Conservation (phyloP, 2,797 vertebrate genomes). For the Chaetodon trifasciatus region DNA sequence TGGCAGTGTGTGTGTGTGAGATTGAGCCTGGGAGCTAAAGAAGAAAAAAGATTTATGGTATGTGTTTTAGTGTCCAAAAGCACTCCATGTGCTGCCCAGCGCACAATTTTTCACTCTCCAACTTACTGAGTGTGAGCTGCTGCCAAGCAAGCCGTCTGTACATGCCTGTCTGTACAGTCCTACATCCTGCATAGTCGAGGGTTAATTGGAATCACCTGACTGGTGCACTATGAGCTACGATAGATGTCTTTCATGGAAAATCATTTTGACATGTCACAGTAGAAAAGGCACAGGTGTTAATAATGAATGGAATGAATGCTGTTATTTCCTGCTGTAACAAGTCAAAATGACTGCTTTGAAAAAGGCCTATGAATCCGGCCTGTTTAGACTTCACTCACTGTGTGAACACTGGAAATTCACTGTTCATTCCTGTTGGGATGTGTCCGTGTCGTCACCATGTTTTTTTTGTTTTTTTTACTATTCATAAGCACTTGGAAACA, state of each 20-base stretch:
- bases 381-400: neutral
- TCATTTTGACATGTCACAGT: neutral
- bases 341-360: neutral
- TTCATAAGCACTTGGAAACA: too few relatives aligned
- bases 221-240: neutral
- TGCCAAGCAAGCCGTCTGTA: neutral
- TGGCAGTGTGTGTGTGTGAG: conserved; percentile 5
- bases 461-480: too few relatives aligned
- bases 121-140: neutral
- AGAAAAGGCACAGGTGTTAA: conserved; percentile 2
- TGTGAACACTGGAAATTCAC: neutral
- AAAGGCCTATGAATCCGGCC: neutral
- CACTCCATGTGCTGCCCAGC: neutral
- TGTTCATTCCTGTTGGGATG: neutral
- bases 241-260: neutral
- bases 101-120: neutral
- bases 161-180: too few relatives aligned
- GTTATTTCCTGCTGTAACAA: neutral
- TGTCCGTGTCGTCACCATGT: too few relatives aligned
- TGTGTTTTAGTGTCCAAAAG: neutral
- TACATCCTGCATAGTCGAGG: neutral
- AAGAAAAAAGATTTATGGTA: neutral
- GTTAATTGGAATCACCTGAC: neutral
- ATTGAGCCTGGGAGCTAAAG: neutral
- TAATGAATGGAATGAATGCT: neutral